These are phyloP conservation scores for Microchirus variegatus DNA, from an alignment of 2,797 vertebrate species.

Conservation along the genomic window DNA sequence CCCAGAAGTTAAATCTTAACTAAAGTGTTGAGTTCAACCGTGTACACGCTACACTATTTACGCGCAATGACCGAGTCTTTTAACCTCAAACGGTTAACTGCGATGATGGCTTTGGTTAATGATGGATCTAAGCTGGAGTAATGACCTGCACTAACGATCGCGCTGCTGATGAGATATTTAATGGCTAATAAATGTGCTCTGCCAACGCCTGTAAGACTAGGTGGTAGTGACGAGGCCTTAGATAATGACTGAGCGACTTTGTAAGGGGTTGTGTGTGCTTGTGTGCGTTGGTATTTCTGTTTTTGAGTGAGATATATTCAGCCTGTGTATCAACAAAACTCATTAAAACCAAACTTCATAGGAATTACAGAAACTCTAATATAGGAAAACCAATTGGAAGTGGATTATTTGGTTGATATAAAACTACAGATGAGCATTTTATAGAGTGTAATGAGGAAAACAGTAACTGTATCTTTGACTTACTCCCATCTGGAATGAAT, in stretches of 20 bases:
- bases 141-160: slow-evolving; percentile 62
- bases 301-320: background rate
- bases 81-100: slow-evolving; percentile 38
- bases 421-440: no score
- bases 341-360: no score
- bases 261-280: slow-evolving; percentile 9
- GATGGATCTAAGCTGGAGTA: slow-evolving; percentile 49
- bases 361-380: no score
- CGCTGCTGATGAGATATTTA: slow-evolving; percentile 62
- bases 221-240: slow-evolving; percentile 50
- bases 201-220: slow-evolving; percentile 30
- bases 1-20: slow-evolving; percentile 3
- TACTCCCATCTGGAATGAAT: no score
- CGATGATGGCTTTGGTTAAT: slow-evolving; percentile 52
- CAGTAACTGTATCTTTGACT: no score
- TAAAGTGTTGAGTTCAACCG: slow-evolving; percentile 4
- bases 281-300: background rate
- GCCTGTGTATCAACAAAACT: no score
- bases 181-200: slow-evolving; percentile 67
- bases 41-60: background rate
- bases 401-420: no score
- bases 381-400: no score
- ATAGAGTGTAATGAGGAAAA: no score
- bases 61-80: slow-evolving; percentile 28
- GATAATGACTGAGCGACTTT: slow-evolving; percentile 48